A percentile compares a stretch with the other conserved stretches of the same genome.
Evolutionary conservation across 2,888 invertebrate genomes (phyloP).

Genomic region (Calliphora vomitoria): DNA sequence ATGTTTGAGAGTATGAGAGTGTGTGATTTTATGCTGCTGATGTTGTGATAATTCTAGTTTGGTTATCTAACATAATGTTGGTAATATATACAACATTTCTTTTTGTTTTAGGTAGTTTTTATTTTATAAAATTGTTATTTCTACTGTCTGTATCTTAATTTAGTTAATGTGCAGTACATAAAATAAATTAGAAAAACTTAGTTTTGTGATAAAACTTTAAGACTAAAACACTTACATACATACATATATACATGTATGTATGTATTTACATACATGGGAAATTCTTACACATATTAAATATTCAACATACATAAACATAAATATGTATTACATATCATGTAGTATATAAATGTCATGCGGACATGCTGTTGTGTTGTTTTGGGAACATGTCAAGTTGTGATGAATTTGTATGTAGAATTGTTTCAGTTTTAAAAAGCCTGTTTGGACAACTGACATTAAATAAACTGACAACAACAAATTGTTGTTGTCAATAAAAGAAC

Average conservation of each 20-base stretch:
- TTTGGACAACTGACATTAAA: slow-evolving; percentile 31
- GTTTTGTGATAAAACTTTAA: neutral
- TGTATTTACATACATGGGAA: too few relatives aligned
- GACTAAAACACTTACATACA: neutral
- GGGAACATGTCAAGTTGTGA: slow-evolving; percentile 3
- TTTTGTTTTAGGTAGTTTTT: neutral
- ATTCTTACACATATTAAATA: neutral
- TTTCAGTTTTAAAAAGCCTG: neutral
- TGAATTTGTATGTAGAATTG: neutral
- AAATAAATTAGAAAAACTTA: slow-evolving; percentile 17
- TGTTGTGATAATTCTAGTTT: neutral
- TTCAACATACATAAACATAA: neutral
- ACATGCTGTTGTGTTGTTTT: neutral
- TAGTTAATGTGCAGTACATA: neutral
- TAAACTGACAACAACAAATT: neutral
- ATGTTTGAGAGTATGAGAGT: too few relatives aligned
- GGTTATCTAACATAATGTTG: neutral
- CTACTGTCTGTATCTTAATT: neutral
- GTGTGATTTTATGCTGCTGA: neutral
- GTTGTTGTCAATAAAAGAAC: neutral
- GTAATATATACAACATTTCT: neutral
- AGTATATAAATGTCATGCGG: neutral
- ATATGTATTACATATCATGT: neutral
- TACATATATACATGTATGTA: too few relatives aligned
- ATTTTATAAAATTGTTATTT: neutral